Base-by-base conservation (phyloP, 2,888 invertebrate species). In the Pristionchus japonicus region DNA sequence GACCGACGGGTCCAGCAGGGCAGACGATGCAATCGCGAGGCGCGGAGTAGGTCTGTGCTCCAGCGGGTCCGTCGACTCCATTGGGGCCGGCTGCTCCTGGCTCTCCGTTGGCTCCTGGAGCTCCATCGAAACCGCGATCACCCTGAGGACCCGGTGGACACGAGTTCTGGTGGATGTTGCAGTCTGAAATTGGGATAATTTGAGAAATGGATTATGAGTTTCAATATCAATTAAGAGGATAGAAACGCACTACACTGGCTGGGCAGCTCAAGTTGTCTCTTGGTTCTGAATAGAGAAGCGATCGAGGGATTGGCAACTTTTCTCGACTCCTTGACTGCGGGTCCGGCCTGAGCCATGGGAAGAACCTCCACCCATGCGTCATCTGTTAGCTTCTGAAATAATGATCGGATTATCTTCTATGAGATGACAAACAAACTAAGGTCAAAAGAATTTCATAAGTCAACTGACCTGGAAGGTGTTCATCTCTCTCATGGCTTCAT, bases 91-190 rank as follows among this genome's bases (percentile, higher is more conserved):
- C 40, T 20, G 84, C 74, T 88, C 91, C 90, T 1, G 89, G 89
- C 34, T 87, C 89, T 85, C 91, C 89, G 6, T 87, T 88, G 27
- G 34, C 88, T 87, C 91, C 91, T 43, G 91, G 90, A 70, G 89
- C 88, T 74, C 91, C 91, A 61, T 90, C 91, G 47, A 88, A 89
- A 52, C 91, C 91, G 31, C 89, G 89, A 17, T 90, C 90, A 57
- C 91, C 91, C 23, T 90, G 91, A 13, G 91, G 91, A 17, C 91
- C 91, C 6, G 91, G 91, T n/a, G 91, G 91, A 67, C 92, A 92
- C 67, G 86, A 86, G 80, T 88, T 88, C 37, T 90, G 89, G 57
- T 77, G 77, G 43, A 77, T 77, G 52, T 87, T 77, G 77, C 87
- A 87, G 77, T 87, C 87, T 87, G 52, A 31, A 87, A 31, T 15